Evolutionary conservation across 2,113 vertebrate species (phyloP).

Genomic region (Lepisosteus oculatus): DNA sequence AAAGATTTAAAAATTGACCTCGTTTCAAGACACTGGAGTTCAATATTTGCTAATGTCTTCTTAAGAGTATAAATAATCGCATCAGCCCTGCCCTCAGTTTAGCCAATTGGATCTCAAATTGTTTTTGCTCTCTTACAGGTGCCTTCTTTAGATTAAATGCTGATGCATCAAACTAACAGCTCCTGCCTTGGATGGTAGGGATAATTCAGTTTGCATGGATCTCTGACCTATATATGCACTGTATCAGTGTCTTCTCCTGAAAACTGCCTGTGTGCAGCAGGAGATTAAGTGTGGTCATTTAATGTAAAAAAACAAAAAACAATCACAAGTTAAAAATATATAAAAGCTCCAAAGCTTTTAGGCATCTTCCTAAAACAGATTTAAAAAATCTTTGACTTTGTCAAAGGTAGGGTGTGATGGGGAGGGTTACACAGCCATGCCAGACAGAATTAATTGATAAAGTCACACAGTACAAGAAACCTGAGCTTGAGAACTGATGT

Average conservation of each 20-base stretch:
- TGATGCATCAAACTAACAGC: conserved; percentile 51
- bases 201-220: conserved; percentile 72
- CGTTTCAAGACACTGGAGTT: conserved; percentile 51
- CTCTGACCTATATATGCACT: conserved; percentile 65
- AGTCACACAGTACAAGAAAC: conserved; percentile 33
- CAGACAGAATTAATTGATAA: no score
- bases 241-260: conserved; percentile 65
- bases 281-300: conserved; percentile 79
- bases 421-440: no score
- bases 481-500: conserved; percentile 45
- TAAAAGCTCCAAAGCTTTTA: conserved; percentile 81
- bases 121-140: conserved; percentile 68
- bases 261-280: conserved; percentile 64
- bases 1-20: conserved; percentile 41
- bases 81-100: conserved; percentile 54
- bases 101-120: conserved; percentile 57
- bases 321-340: conserved; percentile 73
- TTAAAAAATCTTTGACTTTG: not conserved
- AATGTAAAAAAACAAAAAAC: conserved; percentile 65
- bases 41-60: conserved; percentile 63
- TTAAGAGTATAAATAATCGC: conserved; percentile 63
- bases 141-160: conserved; percentile 77
- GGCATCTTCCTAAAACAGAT: conserved; percentile 72
- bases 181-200: conserved; percentile 49
- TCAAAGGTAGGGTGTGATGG: no score